Evolutionary conservation across 2,888 invertebrate genomes (phyloP).

Genomic region (Mythimna loreyi): DNA sequence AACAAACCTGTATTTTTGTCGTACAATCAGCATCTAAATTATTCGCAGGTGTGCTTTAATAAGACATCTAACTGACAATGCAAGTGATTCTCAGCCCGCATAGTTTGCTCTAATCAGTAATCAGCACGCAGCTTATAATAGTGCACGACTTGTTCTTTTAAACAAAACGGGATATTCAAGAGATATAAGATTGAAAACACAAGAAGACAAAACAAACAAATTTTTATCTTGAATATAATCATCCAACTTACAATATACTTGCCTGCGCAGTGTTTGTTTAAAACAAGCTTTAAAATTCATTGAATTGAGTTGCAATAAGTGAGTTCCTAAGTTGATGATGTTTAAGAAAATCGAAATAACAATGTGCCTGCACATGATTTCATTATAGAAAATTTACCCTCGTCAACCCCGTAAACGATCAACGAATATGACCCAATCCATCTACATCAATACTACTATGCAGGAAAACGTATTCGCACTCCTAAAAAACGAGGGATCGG

Average conservation of each 20-base stretch:
- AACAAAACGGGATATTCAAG: slow-evolving; percentile 22
- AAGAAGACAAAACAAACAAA: background rate
- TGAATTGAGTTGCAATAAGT: too few relatives aligned
- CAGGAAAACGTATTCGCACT: slow-evolving; percentile 46
- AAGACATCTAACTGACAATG: slow-evolving; percentile 21
- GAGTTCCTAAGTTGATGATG: background rate
- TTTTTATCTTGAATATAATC: too few relatives aligned
- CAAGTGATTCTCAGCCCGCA: slow-evolving; percentile 30
- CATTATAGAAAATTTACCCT: slow-evolving; percentile 29
- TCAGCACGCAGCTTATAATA: slow-evolving; percentile 25
- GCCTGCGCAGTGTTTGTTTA: too few relatives aligned
- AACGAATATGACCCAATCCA: slow-evolving; percentile 29
- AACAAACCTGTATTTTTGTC: slow-evolving; percentile 17
- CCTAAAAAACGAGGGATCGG: slow-evolving; percentile 32
- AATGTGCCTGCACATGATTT: slow-evolving; percentile 8
- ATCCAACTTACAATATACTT: too few relatives aligned
- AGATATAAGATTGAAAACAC: background rate
- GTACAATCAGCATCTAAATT: slow-evolving; percentile 12
- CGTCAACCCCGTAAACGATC: slow-evolving; percentile 23
- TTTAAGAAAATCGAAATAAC: slow-evolving; percentile 16
- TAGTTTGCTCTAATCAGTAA: slow-evolving; percentile 30
- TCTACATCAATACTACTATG: slow-evolving; percentile 25
- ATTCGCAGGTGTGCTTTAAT: slow-evolving; percentile 51
- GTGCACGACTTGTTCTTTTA: slow-evolving; percentile 37
- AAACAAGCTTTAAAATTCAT: too few relatives aligned